Evolutionary conservation across 2,888 invertebrate species (phyloP).

Genomic region (Drosophila buzzatii): DNA sequence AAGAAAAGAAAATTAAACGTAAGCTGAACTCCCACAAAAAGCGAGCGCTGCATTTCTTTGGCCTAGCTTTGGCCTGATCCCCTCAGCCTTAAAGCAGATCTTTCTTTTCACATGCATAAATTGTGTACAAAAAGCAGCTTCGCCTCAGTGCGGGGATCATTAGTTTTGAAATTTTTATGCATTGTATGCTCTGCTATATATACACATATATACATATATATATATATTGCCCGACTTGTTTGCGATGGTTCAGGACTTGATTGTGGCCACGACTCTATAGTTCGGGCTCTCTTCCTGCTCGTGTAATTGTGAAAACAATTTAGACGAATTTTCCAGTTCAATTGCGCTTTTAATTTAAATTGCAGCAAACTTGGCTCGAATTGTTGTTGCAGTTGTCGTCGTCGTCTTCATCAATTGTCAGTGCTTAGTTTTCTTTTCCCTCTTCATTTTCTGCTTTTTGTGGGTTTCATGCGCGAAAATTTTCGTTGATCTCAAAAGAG

Average conservation of each 20-base stretch:
- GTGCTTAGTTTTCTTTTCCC: conserved; percentile 29
- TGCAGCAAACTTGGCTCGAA: conserved; percentile 49
- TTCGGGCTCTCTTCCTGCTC: conserved; percentile 38
- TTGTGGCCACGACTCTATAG: conserved; percentile 50
- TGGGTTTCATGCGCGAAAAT: conserved; percentile 57
- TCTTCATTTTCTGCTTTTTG: conserved; percentile 7
- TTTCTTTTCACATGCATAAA: conserved; percentile 76
- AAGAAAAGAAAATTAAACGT: neutral
- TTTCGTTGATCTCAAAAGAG: conserved; percentile 41
- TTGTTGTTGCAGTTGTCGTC: conserved; percentile 26
- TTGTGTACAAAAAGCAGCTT: conserved; percentile 62
- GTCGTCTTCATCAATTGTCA: conserved; percentile 72
- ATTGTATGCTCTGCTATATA: conserved; percentile 46
- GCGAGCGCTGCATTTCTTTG: conserved; percentile 65
- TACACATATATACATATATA: conserved; percentile 4
- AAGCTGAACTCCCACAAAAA: conserved; percentile 67
- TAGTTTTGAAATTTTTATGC: conserved; percentile 70
- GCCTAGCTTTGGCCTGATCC: conserved; percentile 43
- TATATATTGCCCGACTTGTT: conserved; percentile 16
- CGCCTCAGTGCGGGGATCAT: conserved; percentile 56
- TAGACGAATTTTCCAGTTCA: conserved; percentile 80
- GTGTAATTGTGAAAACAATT: conserved; percentile 77
- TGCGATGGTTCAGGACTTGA: conserved; percentile 68
- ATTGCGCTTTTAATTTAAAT: conserved; percentile 82
- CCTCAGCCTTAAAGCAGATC: conserved; percentile 37